Evolutionary conservation across 1,140 invertebrate species (phyloP), one percentile per base, ranked within the genome.

Genomic region (Drosophila trapezifrons): DNA sequence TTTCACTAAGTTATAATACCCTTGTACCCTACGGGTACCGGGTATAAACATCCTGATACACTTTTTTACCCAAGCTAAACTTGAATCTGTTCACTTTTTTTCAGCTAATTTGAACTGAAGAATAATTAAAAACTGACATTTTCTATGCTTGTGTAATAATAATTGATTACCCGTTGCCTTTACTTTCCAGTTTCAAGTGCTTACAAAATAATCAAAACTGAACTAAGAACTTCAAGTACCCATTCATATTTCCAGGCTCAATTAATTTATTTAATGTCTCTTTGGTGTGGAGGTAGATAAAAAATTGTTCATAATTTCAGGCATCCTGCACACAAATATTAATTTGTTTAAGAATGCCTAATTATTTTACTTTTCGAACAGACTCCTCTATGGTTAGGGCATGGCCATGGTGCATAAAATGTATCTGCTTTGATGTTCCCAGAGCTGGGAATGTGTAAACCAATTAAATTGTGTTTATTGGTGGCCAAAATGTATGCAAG

Each of bases 401-500:
- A 55, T 38, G 37, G 12, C 25, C 37, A 27, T 20, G 54, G 18
- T 13, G 35, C 52, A 38, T 20, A 8, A 63, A 64, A 17, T 42
- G 18, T 5, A 9, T 2, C 35, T 42, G 35, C 37, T 29, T 63
- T 63, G 59, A 57, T n/a, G 59, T 29, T 9, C 15, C 9, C 13
- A 5, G 0, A 5, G 0, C 7, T 32, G 29, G 29, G 58, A 32
- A 57, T 32, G 57, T 59, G 59, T 20, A n/a, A 63, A 42, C 22
- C 45, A 67, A 64, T 67, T 67, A 67, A 25, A 67, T 49, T 64
- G 63, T 37, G 43, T 67, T 67, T 67, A 62, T 64, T 60, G 62
- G 45, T 10, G 38, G 20, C 42, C 32, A 38, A 59, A 47, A 17
- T 58, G 22, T 29, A 37, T 66, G 54, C 20, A 27, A 37, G 32